Conservation (phyloP, 64 coral and sea anemone species). For the Acropora yongei region DNA sequence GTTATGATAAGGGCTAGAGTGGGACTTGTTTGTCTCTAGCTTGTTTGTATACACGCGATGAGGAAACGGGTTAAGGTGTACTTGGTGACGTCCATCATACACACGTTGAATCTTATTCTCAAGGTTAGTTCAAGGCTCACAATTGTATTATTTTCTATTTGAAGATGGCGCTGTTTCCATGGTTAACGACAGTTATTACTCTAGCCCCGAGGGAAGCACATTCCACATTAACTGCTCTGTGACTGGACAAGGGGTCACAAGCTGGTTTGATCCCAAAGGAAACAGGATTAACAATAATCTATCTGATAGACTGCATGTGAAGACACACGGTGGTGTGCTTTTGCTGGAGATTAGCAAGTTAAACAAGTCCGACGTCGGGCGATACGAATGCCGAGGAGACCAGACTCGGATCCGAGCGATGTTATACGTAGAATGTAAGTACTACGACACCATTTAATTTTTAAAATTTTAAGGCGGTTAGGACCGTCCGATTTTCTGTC, state of each 20-base stretch:
- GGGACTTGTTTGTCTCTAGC: no score
- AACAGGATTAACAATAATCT: conserved; percentile 5
- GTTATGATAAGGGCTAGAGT: no score
- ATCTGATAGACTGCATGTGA: conserved; percentile 53
- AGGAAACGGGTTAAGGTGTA: no score
- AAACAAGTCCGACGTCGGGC: conserved; percentile 48
- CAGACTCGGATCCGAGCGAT: neutral
- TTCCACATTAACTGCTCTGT: conserved; percentile 53
- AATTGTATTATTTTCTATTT: neutral
- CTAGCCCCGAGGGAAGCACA: conserved; percentile 8
- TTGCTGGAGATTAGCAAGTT: conserved; percentile 52
- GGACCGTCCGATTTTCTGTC: no score
- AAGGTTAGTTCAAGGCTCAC: no score
- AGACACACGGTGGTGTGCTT: neutral
- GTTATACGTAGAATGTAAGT: conserved; percentile 71
- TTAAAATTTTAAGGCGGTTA: no score
- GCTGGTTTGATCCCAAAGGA: conserved; percentile 61
- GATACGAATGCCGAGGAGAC: conserved; percentile 54
- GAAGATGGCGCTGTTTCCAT: conserved; percentile 28
- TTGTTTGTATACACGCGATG: no score
- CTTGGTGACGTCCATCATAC: no score
- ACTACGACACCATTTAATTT: neutral
- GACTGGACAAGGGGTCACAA: conserved; percentile 8
- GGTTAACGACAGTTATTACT: neutral
- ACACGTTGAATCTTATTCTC: no score